A percentile compares a stretch with the other conserved stretches of the same genome.
Evolutionary conservation across 2,797 vertebrate genomes (phyloP).

Genomic region (Diplodus puntazzo): DNA sequence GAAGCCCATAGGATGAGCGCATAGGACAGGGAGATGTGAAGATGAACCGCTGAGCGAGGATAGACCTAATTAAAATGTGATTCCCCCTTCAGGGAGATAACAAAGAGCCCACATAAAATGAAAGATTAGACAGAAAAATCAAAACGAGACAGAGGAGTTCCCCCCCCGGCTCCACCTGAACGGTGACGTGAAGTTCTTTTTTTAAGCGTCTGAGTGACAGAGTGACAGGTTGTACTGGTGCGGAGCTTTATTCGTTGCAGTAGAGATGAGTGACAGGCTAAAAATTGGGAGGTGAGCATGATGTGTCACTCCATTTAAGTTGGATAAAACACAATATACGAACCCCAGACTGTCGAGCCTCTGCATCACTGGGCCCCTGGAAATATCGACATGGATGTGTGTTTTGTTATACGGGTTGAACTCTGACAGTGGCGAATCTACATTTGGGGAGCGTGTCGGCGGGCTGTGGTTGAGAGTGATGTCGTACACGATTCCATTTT

Average conservation of each 20-base stretch:
- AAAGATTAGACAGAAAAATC: slow-evolving; percentile 77
- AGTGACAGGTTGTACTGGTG: slow-evolving; percentile 79
- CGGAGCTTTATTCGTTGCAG: slow-evolving; percentile 77
- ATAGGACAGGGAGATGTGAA: slow-evolving; percentile 65
- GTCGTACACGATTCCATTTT: slow-evolving; percentile 46
- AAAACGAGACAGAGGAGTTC: slow-evolving; percentile 72
- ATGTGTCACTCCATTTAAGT: slow-evolving; percentile 83
- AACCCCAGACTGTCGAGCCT: slow-evolving; percentile 72
- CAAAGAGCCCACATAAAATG: slow-evolving; percentile 77
- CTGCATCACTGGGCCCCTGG: slow-evolving; percentile 63
- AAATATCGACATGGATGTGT: slow-evolving; percentile 71
- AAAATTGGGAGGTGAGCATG: slow-evolving; percentile 73
- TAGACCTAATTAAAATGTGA: slow-evolving; percentile 87
- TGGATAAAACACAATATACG: slow-evolving; percentile 81
- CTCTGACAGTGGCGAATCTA: slow-evolving; percentile 69
- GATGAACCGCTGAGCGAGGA: slow-evolving; percentile 76
- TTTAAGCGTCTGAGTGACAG: slow-evolving; percentile 77
- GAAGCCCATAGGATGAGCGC: slow-evolving; percentile 75
- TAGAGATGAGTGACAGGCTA: slow-evolving; percentile 82
- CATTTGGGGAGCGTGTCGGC: slow-evolving; percentile 51
- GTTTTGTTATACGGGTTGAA: slow-evolving; percentile 69
- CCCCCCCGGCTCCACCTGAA: slow-evolving; percentile 76
- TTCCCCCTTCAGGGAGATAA: slow-evolving; percentile 83
- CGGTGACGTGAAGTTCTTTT: slow-evolving; percentile 70
- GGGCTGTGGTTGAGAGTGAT: slow-evolving; percentile 29